Evolutionary conservation across 1,140 invertebrate genomes (phyloP), one percentile per base, ranked within the genome.

Genomic region (Cyclargus thomasi): DNA sequence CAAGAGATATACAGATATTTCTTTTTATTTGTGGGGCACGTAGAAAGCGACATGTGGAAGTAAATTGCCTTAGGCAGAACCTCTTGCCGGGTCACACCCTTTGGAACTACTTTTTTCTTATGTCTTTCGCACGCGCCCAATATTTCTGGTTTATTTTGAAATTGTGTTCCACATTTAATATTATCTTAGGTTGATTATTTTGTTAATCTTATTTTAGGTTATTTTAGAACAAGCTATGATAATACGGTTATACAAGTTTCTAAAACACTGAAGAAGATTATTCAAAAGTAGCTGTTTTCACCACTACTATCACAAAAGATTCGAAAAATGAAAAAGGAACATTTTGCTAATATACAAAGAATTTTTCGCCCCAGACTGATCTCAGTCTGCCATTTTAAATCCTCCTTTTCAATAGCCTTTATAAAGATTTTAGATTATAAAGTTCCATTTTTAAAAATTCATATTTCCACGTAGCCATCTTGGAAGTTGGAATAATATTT

Each of bases 21-120:
- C 78, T 82, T 80, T 86, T 83, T 87, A 84, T 82, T 83, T 82
- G 82, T 80, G 74, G 73, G 79, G 84, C 86, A 90, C 86, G 86
- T 90, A 86, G 74, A 72, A 64, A 82, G 78, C 80, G 84, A 88
- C 83, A 86, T 90, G 88, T 83, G 86, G 81, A 81, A 83, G 83
- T 75, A 86, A 90, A 90, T 90, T 90, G 86, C 84, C 81, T 86
- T 74, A 74, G 80, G 84, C 77, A 75, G 78, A 76, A 59, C 77
- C 83, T 81, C 81, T 80, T 82, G 82, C 81, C 80, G 70, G 71
- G 74, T 62, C 69, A 62, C 73, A 76, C 74, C 76, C 79, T 74
- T 76, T 70, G 73, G 55, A 73, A 75, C 75, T 77, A 74, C 76
- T 75, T 77, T 71, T 69, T 71, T 73, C 72, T 82, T 80, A 85